phyloP scores from a whole-genome alignment of 2,113 vertebrate species.

The Stictonetta naevosa region DNA sequence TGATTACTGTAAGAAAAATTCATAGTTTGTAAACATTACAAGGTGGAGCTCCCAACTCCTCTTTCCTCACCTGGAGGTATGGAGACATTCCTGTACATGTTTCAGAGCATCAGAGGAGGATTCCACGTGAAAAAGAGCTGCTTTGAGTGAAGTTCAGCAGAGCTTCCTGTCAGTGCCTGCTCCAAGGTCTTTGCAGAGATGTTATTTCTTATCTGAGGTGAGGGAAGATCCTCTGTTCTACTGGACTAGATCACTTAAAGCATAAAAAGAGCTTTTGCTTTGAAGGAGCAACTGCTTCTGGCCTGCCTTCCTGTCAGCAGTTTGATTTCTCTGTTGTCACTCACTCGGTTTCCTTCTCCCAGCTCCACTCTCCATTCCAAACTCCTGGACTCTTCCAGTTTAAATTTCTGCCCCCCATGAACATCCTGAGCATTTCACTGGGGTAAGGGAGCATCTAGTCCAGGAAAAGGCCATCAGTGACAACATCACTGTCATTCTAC shows the following conservation, averaged over 20 bases:
- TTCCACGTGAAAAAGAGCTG: not conserved
- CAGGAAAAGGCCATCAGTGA: no score
- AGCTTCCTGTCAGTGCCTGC: not conserved
- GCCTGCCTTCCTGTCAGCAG: not conserved
- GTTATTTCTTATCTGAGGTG: not conserved
- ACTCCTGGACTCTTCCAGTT: no score
- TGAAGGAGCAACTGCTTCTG: not conserved
- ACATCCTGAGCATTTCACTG: no score
- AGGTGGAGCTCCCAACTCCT: not conserved
- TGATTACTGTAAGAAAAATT: not conserved
- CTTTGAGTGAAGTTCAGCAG: not conserved
- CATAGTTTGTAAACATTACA: not conserved
- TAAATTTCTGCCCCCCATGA: no score
- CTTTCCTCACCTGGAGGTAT: not conserved
- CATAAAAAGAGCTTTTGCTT: not conserved
- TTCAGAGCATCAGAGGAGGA: not conserved
- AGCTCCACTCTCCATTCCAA: no score
- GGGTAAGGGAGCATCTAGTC: no score
- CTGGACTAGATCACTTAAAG: not conserved
- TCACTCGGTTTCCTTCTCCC: no score
- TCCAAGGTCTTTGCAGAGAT: not conserved
- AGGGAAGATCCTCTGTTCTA: not conserved
- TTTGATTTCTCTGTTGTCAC: not conserved
- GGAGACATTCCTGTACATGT: not conserved
- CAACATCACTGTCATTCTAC: no score